These are phyloP conservation scores for Ricordea florida DNA, from an alignment of 92 coral and sea anemone species.

Conservation along the genomic window DNA sequence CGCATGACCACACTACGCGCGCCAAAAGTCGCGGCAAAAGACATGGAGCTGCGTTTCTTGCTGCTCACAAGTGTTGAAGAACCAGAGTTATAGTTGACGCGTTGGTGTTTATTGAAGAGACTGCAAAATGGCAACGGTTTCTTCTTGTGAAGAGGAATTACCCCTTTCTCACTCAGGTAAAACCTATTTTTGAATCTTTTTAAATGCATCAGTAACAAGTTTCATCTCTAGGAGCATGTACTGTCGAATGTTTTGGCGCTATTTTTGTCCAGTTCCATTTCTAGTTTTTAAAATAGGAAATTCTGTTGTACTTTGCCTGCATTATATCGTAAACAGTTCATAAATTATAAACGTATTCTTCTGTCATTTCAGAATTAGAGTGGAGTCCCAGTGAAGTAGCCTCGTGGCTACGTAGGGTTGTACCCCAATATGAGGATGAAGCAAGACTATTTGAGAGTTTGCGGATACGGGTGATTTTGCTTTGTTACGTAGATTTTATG, in stretches of 20 bases:
- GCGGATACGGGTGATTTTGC: background rate
- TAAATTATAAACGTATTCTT: background rate
- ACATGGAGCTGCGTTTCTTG: background rate
- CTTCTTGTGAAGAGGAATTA: conserved; percentile 1
- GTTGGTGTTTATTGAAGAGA: background rate
- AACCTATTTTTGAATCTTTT: background rate
- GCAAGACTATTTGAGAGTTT: conserved; percentile 23
- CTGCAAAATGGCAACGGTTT: conserved; percentile 23
- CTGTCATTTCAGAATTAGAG: conserved; percentile 1
- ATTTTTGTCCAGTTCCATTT: conserved; percentile 13
- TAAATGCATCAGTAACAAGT: conserved; percentile 6
- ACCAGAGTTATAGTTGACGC: background rate
- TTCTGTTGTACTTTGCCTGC: background rate
- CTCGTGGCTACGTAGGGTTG: conserved; percentile 8
- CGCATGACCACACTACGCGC: background rate
- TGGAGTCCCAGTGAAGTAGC: conserved; percentile 34
- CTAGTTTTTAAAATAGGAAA: background rate
- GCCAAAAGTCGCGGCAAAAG: background rate
- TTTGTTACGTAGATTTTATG: too few species aligned
- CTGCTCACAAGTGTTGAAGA: background rate
- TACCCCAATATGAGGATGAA: conserved; percentile 24
- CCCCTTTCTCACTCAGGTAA: conserved; percentile 33
- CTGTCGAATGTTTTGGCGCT: conserved; percentile 4
- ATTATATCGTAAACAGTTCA: background rate
- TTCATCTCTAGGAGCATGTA: background rate